These are phyloP conservation scores for Trichopria drosophilae DNA, from an alignment of 2,888 invertebrate species.

Conservation along the genomic window DNA sequence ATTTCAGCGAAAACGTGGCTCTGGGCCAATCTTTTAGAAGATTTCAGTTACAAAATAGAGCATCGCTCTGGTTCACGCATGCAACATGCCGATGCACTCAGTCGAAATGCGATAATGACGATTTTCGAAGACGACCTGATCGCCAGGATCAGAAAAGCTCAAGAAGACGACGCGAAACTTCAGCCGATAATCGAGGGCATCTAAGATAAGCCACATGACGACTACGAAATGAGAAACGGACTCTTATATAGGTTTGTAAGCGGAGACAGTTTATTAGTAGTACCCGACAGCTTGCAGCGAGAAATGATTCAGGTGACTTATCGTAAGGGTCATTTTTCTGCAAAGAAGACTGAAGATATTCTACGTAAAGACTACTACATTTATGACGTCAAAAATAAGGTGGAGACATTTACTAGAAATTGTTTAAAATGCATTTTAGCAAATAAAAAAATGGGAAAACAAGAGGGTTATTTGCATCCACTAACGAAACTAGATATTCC, in stretches of 20 bases:
- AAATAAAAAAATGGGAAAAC: too few species aligned
- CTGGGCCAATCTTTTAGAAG: neutral
- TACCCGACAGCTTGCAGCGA: neutral
- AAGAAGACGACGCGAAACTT: neutral
- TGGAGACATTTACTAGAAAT: neutral
- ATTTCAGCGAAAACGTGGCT: neutral
- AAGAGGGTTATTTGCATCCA: too few species aligned
- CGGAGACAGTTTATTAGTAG: neutral
- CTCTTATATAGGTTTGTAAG: neutral
- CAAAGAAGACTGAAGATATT: neutral
- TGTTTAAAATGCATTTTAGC: neutral
- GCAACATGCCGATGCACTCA: constrained; percentile 1
- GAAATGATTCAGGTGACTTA: neutral
- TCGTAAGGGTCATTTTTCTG: neutral
- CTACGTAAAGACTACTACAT: neutral
- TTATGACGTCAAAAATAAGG: neutral
- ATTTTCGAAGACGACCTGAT: neutral
- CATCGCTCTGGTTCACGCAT: neutral
- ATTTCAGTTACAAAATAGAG: neutral
- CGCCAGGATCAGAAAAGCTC: neutral
- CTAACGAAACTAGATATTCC: too few species aligned
- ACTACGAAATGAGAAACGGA: neutral
- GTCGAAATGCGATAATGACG: neutral
- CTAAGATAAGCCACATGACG: neutral
- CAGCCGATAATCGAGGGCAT: neutral